Evolutionary conservation across 2,888 invertebrate genomes (phyloP), one percentile per base, ranked within the genome.

Genomic region (Drosophila monieri): DNA sequence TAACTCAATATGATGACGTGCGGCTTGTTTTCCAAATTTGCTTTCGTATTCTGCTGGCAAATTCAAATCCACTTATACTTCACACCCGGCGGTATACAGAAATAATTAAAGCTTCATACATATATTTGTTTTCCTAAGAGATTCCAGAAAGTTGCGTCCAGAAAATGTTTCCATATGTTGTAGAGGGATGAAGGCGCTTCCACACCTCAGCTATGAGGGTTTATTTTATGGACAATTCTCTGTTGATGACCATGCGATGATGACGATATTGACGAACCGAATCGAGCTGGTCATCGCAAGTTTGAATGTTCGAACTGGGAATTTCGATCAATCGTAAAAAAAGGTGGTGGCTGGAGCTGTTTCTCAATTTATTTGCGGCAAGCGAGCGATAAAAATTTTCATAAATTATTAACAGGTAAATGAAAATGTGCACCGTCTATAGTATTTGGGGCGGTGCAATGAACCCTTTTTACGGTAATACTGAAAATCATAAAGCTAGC

Each of bases 261-360:
- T 69, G 62, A 55, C 37, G 65, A 53, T 72, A 56, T 56, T 55
- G 71, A 71, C 55, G 53, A 57, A 57, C 51, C 51, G 54, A 66
- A 30, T 32, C 59, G 41, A 59, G 53, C 54, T 61, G 69, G 69
- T 55, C 69, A 69, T 35, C 54, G 39, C 44, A 59, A 74, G 68
- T 60, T 66, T 67, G 78, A 80, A 88, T 81, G 81, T 78, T 84
- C 88, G 86, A 85, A 81, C 80, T 88, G 91, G 90, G 91, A 90
- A 91, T 90, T 89, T 80, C 83, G 67, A 89, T 90, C 88, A 90
- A 91, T 91, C 91, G 90, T 90, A 90, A 90, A 90, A 89, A 18
- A 18, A 83, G 75, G 77, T 77, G 77, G 77, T 81, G 77, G 83
- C 85, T 6, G 61, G 41, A 59, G 61, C 80, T 60, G 35, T 78